Evolutionary conservation across 2,113 vertebrate genomes (phyloP).

Genomic region (Struthio camelus): DNA sequence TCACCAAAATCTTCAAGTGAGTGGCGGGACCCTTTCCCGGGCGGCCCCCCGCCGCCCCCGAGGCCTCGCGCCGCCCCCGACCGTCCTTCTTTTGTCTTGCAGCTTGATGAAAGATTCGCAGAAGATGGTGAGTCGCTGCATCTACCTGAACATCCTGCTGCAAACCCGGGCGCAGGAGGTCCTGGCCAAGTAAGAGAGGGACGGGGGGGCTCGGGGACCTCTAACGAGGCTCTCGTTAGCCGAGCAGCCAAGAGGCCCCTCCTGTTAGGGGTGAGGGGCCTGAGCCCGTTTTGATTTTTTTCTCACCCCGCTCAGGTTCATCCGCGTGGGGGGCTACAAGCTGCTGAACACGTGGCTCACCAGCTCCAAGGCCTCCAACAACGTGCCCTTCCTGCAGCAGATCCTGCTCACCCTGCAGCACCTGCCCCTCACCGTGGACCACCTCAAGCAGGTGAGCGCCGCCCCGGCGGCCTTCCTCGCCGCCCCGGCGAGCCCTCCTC

Average conservation of each 20-base stretch:
- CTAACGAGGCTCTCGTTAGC: too few relatives aligned
- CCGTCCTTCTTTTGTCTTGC: not conserved
- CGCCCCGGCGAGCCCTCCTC: too few relatives aligned
- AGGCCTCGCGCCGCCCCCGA: accelerated
- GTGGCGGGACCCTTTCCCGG: too few relatives aligned
- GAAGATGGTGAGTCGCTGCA: constrained; percentile 97
- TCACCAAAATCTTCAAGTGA: constrained; percentile 92
- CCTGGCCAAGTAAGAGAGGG: constrained; percentile 81
- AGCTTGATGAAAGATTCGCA: constrained; percentile 95
- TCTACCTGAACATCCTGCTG: constrained; percentile 94
- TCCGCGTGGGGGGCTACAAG: constrained; percentile 90
- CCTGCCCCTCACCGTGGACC: constrained; percentile 92
- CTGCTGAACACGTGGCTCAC: constrained; percentile 94
- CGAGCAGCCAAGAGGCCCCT: too few relatives aligned
- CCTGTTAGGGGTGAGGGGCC: too few relatives aligned
- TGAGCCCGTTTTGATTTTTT: accelerated
- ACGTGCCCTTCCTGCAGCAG: constrained; percentile 89
- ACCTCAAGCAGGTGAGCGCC: constrained; percentile 88
- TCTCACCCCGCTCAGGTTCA: constrained; percentile 77
- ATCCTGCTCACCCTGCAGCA: constrained; percentile 92
- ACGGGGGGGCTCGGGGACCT: accelerated
- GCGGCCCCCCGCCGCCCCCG: not conserved
- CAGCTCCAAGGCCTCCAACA: constrained; percentile 88
- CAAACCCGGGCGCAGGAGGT: constrained; percentile 90
- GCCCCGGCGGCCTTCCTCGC: not conserved